These are phyloP conservation scores for Aricia agestis DNA, from an alignment of 1,140 invertebrate genomes.

Conservation along the genomic window DNA sequence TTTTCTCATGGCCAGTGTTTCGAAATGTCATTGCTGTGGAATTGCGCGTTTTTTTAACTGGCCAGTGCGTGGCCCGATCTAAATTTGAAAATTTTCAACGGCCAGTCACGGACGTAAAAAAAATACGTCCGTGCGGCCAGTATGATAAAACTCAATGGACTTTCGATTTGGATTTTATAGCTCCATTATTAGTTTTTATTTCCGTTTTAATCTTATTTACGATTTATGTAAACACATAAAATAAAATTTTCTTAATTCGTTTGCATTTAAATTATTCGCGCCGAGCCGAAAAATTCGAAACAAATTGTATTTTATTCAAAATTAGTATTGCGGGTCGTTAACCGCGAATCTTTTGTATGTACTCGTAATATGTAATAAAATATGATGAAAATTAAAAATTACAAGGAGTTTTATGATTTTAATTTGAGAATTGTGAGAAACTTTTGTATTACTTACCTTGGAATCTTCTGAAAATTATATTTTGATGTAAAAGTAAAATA, in stretches of 20 bases:
- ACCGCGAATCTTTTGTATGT: not conserved
- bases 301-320: not conserved
- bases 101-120: too few relatives aligned
- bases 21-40: not conserved
- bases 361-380: not conserved
- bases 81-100: too few relatives aligned
- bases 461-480: not conserved
- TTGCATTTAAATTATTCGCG: not conserved
- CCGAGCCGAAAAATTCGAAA: not conserved
- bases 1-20: not conserved
- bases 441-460: not conserved
- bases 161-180: not conserved
- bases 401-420: not conserved
- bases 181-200: slow-evolving; percentile 3
- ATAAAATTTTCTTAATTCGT: not conserved
- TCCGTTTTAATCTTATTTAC: not conserved
- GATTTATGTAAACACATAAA: not conserved
- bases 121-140: too few relatives aligned
- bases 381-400: not conserved
- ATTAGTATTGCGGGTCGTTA: not conserved
- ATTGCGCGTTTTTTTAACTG: not conserved
- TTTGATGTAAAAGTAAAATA: too few relatives aligned
- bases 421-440: not conserved
- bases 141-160: not conserved
- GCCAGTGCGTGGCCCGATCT: too few relatives aligned